Evolutionary conservation across 2,113 vertebrate species (phyloP), one percentile per base, ranked within the genome.

Genomic region (Lanius ludovicianus): DNA sequence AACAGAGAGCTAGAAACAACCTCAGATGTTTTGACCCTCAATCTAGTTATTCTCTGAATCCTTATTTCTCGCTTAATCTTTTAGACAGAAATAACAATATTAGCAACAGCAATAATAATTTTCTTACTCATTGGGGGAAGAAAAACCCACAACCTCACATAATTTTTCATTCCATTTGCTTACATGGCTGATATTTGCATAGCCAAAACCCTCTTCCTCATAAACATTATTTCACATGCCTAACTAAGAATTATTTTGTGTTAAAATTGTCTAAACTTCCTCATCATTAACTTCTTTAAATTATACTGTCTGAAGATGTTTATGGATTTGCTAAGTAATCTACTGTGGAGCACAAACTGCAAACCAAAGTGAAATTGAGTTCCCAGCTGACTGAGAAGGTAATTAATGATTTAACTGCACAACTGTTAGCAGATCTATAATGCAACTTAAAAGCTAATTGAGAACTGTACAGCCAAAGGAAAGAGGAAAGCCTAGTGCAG

Each of bases 401-500:
- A 97, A 97, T 97, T 97, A 97, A 97, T 97, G 97, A 97, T 97
- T 97, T 97, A 97, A 96, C 96, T 96, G 93, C 95, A 91, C 97
- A 97, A 97, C 97, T 96, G 93, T 90, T 97, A 96, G 95, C 68
- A 89, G 96, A 96, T 97, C 97, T 96, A 96, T 97, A 97, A 94
- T 95, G 94, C 55, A 94, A 96, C 97, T 96, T 97, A 96, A 97
- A 97, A 97, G 97, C 97, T 97, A 97, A 97, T 96, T 95, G 97
- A 96, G 95, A 97, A 91, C 81, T 64, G 84, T 95, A 90, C 47
- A 93, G 76, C 52, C 69, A 86, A 93, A 96, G 94, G 95, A 96
- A 95, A 92, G 53, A 90, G 83, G 91, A 87, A 95, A 93, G 68
- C 50, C 62, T 12, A 80, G 62, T 79, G 69, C 60, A 97, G 90